Base-by-base conservation (phyloP, 2,888 invertebrate species). In the Hydrotaea cyrtoneurina region DNA sequence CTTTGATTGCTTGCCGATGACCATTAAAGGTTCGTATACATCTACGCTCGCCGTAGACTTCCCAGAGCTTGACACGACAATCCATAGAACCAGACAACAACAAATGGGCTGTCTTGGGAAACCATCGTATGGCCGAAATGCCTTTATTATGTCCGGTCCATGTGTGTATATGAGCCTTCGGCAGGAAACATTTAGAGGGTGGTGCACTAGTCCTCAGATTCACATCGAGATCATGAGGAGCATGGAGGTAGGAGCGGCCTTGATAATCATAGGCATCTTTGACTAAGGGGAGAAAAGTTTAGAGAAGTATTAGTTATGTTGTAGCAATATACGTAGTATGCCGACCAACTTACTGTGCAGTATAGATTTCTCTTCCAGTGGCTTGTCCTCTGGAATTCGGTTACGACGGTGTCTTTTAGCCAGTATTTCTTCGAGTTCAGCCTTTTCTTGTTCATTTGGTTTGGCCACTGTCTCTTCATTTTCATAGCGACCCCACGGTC, bases 121-220 rank as follows among this genome's bases (percentile, higher is more conserved):
- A 97, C 97, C 98, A 99, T 80, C 98, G 95, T 86, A 98, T 97
- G 0, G 97, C 96, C 0, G 99, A 96, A 88, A 99, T 96, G 66
- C 98, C 98, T 93, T 99, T 99, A 23, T 97, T 97, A 93, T 99
- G 99, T 0, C 99, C 99, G 86, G 96, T 95, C 98, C 98, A 99
- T 0, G 98, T 98, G 93, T 98, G 98, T 86, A 99, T 96, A 90
- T 97, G 97, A 0, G 97, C 95, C 94, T 99, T 99, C 5, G 99
- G 99, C 78, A 99, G 93, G 93, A 98, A 99, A 92, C 99, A 99
- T 90, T 97, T 96, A 82, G 98, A 97, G 0, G 99, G 99, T 21
- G 98, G 97, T 1, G 96, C 95, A 87, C 96, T 96, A 3, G 97
- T 96, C 79, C 96, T 95, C 82, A 98, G 93, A 93, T 98, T 98